These are phyloP conservation scores for Harpagus bidentatus DNA, from an alignment of 2,113 vertebrate species.

Conservation along the genomic window DNA sequence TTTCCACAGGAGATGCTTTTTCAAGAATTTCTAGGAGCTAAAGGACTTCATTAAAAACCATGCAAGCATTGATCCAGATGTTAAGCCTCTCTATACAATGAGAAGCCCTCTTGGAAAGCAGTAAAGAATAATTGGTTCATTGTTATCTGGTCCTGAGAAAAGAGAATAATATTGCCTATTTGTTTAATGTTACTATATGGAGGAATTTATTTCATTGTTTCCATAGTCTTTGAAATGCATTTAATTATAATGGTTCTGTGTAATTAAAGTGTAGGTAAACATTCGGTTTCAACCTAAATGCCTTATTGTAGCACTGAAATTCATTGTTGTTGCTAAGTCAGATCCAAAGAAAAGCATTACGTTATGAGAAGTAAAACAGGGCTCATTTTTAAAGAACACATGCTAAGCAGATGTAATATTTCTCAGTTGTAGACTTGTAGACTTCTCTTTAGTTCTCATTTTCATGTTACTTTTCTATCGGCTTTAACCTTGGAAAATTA, in stretches of 20 bases:
- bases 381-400: not conserved
- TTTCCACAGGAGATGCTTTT: constrained; percentile 37
- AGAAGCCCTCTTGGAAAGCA: not conserved
- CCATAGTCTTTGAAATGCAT: not conserved
- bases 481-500: not conserved
- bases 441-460: not conserved
- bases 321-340: not conserved
- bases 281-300: not conserved
- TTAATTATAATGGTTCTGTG: not conserved
- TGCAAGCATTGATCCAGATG: constrained; percentile 48
- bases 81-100: constrained; percentile 2
- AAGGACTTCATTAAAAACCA: constrained; percentile 45
- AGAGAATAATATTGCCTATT: not conserved
- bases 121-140: constrained; percentile 11
- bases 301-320: not conserved
- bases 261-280: constrained; percentile 17
- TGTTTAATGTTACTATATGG: not conserved
- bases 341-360: not conserved
- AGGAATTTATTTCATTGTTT: not conserved
- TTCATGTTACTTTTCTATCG: not conserved
- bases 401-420: not conserved
- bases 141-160: not conserved
- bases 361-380: not conserved
- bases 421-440: not conserved
- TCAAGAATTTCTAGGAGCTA: constrained; percentile 32